These are phyloP conservation scores for Cyanoderma ruficeps DNA, from an alignment of 2,113 vertebrate species.

Conservation along the genomic window DNA sequence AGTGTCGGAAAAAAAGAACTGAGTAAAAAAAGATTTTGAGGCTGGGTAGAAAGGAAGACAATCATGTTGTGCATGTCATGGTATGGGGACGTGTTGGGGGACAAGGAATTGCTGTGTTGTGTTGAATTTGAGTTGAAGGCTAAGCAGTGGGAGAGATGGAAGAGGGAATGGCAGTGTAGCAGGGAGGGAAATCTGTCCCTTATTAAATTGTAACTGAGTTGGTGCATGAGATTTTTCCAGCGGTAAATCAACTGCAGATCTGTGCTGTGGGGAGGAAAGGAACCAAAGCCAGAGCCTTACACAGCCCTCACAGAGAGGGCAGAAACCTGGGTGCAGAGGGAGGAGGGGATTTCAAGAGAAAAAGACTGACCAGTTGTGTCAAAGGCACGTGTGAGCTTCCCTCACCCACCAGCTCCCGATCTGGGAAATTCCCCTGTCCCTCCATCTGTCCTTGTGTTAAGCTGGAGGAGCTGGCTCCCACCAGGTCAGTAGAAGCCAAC, in stretches of 20 bases:
- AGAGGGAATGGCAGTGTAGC: background rate
- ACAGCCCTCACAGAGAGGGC: background rate
- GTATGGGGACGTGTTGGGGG: background rate
- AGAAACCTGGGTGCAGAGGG: background rate
- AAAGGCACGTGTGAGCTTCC: background rate
- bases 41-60: background rate
- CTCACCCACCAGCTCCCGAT: background rate
- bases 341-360: background rate
- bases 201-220: constrained; percentile 30
- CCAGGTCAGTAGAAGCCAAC: background rate
- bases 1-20: background rate
- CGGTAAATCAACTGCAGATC: background rate
- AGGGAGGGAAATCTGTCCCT: constrained; percentile 31
- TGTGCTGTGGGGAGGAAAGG: background rate
- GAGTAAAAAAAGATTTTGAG: constrained; percentile 23
- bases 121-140: background rate
- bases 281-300: background rate
- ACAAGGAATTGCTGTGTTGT: background rate
- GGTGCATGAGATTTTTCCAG: constrained; percentile 18
- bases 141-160: background rate
- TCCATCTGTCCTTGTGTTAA: background rate
- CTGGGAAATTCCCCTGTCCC: background rate
- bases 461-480: background rate
- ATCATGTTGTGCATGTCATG: background rate
- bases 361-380: background rate